Conservation (phyloP, 2,113 vertebrate genomes). For the Psittacula cyanocephala region DNA sequence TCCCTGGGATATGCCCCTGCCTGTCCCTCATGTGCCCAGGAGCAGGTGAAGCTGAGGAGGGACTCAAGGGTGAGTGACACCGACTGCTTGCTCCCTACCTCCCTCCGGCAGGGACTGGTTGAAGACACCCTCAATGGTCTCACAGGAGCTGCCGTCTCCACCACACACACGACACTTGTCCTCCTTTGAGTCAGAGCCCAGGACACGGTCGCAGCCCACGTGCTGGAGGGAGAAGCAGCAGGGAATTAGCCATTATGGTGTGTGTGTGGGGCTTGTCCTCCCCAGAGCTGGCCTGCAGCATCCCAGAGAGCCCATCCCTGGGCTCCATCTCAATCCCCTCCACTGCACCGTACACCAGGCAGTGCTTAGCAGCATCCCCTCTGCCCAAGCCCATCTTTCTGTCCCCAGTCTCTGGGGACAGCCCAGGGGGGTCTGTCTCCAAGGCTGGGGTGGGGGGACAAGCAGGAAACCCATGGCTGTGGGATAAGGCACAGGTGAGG, state of each 20-base stretch:
- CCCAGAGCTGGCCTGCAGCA: not conserved
- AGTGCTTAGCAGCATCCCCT: not conserved
- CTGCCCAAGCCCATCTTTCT: not conserved
- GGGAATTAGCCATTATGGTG: not conserved
- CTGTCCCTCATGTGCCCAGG: not conserved
- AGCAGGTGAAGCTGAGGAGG: not conserved
- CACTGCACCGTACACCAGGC: accelerated
- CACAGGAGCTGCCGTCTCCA: conserved; percentile 90
- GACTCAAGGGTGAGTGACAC: accelerated
- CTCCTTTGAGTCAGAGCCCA: conserved; percentile 90
- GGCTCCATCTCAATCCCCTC: not conserved
- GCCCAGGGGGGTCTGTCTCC: too few species aligned
- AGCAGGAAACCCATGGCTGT: not conserved
- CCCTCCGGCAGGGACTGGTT: conserved; percentile 86
- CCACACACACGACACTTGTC: conserved; percentile 93
- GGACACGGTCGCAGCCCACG: conserved; percentile 92
- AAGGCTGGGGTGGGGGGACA: too few species aligned
- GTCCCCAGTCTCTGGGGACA: not conserved
- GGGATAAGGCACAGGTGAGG: not conserved
- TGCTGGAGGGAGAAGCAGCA: conserved; percentile 76
- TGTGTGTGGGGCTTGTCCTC: not conserved
- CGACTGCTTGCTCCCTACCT: conserved; percentile 71
- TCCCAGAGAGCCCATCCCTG: not conserved
- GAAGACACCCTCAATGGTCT: conserved; percentile 90
- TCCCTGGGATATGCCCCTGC: not conserved